Conservation (phyloP, 2,797 vertebrate genomes). For the Chrysocyon brachyurus region DNA sequence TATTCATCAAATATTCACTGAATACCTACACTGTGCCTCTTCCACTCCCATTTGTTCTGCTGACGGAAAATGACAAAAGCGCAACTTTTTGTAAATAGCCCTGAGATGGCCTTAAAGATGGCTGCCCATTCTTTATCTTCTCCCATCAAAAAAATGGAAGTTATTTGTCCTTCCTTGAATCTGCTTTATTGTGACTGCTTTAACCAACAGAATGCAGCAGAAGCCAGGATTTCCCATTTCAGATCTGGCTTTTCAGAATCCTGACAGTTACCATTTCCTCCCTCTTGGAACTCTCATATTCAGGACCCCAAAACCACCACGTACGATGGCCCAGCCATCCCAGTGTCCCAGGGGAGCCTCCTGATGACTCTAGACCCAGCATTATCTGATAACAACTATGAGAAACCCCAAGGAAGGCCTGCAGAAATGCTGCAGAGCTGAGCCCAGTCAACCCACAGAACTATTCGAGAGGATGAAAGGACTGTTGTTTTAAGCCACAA, state of each 20-base stretch:
- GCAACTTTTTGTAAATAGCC: background rate
- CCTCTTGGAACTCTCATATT: background rate
- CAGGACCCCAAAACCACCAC: background rate
- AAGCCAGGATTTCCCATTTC: background rate
- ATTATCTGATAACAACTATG: background rate
- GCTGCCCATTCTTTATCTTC: background rate
- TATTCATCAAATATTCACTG: background rate
- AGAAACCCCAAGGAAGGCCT: background rate
- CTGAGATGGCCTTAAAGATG: slow-evolving; percentile 2
- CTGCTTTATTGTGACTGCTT: background rate
- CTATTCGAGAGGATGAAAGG: background rate
- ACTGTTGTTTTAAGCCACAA: background rate
- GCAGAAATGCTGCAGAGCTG: background rate
- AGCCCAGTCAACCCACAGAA: background rate
- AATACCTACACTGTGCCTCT: background rate
- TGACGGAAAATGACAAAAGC: slow-evolving; percentile 28
- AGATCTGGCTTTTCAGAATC: background rate
- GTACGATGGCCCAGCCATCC: background rate
- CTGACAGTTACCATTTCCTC: background rate
- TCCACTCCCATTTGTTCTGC: background rate
- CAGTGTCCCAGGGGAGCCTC: background rate
- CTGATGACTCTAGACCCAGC: background rate
- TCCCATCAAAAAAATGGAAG: slow-evolving; percentile 16
- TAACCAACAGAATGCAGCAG: background rate
- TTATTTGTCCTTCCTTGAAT: background rate